phyloP scores from a whole-genome alignment of 2,797 vertebrate genomes.

The Staurois parvus region DNA sequence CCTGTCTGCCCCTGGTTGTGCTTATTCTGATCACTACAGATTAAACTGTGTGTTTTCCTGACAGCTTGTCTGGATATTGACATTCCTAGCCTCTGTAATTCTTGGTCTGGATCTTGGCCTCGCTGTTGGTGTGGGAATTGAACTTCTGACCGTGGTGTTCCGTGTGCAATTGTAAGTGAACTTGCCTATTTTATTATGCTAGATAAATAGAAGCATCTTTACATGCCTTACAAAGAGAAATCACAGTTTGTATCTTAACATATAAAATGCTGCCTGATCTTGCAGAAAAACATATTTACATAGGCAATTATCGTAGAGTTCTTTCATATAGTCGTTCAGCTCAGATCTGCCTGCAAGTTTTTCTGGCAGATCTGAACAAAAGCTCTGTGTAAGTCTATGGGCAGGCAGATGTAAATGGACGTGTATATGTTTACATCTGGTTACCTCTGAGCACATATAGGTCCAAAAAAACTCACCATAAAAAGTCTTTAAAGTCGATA shows the following conservation, averaged over 20 bases:
- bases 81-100: constrained; percentile 82
- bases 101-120: constrained; percentile 91
- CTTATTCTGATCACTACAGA: not conserved
- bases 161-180: constrained; percentile 92
- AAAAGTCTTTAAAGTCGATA: too few species aligned
- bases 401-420: too few species aligned
- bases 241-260: not conserved
- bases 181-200: not conserved
- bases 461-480: too few species aligned
- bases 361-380: too few species aligned
- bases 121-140: constrained; percentile 83
- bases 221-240: not conserved
- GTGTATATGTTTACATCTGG: too few species aligned
- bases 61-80: constrained; percentile 90
- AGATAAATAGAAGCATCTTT: not conserved
- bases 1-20: too few species aligned
- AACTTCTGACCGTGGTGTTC: constrained; percentile 89
- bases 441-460: too few species aligned
- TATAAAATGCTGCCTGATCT: not conserved
- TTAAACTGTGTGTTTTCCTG: constrained; percentile 12
- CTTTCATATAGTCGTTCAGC: too few species aligned
- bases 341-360: too few species aligned
- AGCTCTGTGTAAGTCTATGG: too few species aligned
- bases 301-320: too few species aligned
- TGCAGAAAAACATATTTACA: too few species aligned